Evolutionary conservation across 2,888 invertebrate genomes (phyloP), one percentile per base, ranked within the genome.

Genomic region (Tricholauxania praeusta): DNA sequence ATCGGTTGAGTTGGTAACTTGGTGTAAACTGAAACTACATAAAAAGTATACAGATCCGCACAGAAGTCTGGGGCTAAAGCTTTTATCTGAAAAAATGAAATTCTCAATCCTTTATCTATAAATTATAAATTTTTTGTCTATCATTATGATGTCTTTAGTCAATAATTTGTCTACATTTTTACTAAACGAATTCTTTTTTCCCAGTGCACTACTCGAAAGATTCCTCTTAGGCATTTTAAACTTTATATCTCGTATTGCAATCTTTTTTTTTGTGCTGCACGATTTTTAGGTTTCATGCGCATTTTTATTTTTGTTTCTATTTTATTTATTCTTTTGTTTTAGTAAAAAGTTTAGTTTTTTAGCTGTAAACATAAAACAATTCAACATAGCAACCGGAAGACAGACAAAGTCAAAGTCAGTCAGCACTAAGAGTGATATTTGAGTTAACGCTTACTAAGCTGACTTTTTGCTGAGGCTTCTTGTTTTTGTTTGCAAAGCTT

Each of bases 381-480:
- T 55, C 19, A 55, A 55, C 55, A 12, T 17, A 55, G 55, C 17
- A 19, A 55, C 17, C 8, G 19, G 28, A 28, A 39, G 10, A 39
- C 39, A 39, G 39, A 12, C 39, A 39, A 55, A 55, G 22, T 55
- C 55, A 55, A 55, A 55, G 14, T 55, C 55, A 55, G 55, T 22
- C 55, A 39, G 7, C 10, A 10, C 39, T 4, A 4, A 4, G 55
- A 55, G 55, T 22, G 55, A 15, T 55, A 55, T 22, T n/a, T 22
- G 55, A 17, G 55, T 22, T 55, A 55, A 19, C 17, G 55, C 17
- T 22, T 22, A 55, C 15, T 55, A 55, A 55, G 55, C 55, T 19
- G 17, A 55, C n/a, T 55, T 55, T 55, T 12, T 55, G 55, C 55
- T 55, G 15, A 55, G 55, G 55, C 55, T n/a, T 55, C 55, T 19